These are phyloP conservation scores for Amniataba percoides DNA, from an alignment of 2,797 vertebrate genomes.

Conservation along the genomic window DNA sequence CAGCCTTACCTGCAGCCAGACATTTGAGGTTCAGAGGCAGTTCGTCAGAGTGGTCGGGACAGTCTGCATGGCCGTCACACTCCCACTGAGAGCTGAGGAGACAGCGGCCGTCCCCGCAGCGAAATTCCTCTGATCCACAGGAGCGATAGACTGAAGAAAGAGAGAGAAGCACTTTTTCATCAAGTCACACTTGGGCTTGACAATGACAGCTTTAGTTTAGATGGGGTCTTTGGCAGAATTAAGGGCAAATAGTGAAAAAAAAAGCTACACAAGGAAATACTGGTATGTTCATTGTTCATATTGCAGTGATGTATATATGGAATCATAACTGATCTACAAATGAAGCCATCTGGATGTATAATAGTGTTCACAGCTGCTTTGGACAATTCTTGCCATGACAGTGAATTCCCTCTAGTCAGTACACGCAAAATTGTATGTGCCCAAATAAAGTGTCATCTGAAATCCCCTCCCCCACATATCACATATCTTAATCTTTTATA, in stretches of 20 bases:
- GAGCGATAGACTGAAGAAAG: conserved; percentile 89
- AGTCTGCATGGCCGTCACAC: conserved; percentile 96
- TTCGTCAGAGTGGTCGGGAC: conserved; percentile 96
- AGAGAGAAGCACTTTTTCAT: conserved; percentile 48
- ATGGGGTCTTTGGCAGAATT: conserved; percentile 11
- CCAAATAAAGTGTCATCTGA: background rate
- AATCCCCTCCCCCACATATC: no score
- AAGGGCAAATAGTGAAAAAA: conserved; percentile 19
- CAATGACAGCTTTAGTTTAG: conserved; percentile 9
- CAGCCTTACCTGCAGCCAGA: conserved; percentile 90
- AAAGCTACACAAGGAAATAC: conserved; percentile 12
- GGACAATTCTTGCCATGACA: conserved; percentile 26
- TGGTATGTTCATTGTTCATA: conserved; percentile 5
- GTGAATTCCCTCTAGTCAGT: background rate
- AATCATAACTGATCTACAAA: conserved; percentile 32
- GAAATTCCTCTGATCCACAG: conserved; percentile 92
- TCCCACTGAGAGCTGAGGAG: conserved; percentile 96
- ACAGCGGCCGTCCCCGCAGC: conserved; percentile 94
- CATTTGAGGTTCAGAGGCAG: conserved; percentile 95
- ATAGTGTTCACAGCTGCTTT: conserved; percentile 17
- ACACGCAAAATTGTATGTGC: background rate
- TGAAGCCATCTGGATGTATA: conserved; percentile 36
- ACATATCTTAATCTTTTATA: background rate
- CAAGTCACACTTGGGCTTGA: conserved; percentile 20
- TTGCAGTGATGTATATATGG: conserved; percentile 14